Percentiles rank a stretch among this genome's conserved stretches.
These are phyloP conservation scores for Lissonota sp. DNA, from an alignment of 2,888 invertebrate genomes.

Conservation along the genomic window DNA sequence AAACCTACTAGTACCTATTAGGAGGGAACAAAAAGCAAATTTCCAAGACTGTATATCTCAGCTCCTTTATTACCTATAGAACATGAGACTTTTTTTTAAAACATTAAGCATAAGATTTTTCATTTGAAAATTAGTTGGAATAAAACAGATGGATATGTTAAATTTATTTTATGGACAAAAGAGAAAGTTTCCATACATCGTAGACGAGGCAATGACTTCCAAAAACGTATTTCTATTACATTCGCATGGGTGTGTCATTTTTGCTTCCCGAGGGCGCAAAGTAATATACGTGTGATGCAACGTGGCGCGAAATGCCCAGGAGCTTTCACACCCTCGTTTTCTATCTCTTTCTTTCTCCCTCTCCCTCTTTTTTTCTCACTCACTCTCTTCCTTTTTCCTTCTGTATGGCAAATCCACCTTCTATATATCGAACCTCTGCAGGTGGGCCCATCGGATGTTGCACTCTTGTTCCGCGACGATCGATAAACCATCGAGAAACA, in stretches of 20 bases:
- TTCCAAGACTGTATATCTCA: too few relatives aligned
- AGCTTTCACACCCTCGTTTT: slow-evolving; percentile 6
- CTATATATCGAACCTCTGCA: slow-evolving; percentile 9
- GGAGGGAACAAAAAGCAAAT: too few relatives aligned
- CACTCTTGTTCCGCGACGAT: slow-evolving; percentile 55
- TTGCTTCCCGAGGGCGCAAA: neutral
- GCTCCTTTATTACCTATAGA: too few relatives aligned
- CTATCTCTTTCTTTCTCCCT: too few relatives aligned
- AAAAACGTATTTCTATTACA: slow-evolving; percentile 1
- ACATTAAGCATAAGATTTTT: too few relatives aligned
- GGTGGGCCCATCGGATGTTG: slow-evolving; percentile 46
- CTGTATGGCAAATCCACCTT: neutral
- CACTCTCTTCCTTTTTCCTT: too few relatives aligned
- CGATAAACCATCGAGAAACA: slow-evolving; percentile 65
- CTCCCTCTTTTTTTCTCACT: too few relatives aligned
- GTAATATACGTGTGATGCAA: slow-evolving; percentile 43
- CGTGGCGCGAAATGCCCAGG: slow-evolving; percentile 25
- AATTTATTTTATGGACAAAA: neutral
- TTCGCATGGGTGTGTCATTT: slow-evolving; percentile 4
- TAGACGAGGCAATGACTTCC: neutral
- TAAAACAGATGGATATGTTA: neutral
- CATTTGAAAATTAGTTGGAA: slow-evolving; percentile 4
- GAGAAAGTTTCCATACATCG: neutral
- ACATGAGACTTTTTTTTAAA: too few relatives aligned
- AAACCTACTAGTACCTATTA: too few relatives aligned